A percentile compares a stretch with the other conserved stretches of the same genome.
phyloP scores from a whole-genome alignment of 2,797 vertebrate species.

The Ceryle rudis region DNA sequence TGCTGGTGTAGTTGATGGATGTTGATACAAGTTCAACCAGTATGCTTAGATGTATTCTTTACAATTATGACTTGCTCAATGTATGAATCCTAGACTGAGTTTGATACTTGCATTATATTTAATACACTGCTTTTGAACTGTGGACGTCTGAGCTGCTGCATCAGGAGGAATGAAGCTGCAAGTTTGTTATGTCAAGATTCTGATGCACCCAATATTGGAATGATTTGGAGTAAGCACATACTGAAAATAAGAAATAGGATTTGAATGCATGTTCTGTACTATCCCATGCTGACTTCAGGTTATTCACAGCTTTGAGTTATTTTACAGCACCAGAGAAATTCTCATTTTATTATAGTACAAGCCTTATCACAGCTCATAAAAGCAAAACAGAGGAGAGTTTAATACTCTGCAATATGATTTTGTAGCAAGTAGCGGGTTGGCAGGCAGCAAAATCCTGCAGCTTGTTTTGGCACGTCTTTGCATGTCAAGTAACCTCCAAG shows the following conservation, averaged over 20 bases:
- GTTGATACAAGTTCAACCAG: neutral
- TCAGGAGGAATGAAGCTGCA: neutral
- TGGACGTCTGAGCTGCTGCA: neutral
- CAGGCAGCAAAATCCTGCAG: constrained; percentile 15
- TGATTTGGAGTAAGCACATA: neutral
- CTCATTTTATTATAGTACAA: neutral
- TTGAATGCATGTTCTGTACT: neutral
- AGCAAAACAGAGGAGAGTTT: neutral
- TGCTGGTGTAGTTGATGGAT: neutral
- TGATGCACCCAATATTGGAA: neutral
- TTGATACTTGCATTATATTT: neutral
- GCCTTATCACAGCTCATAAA: neutral
- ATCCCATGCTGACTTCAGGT: neutral
- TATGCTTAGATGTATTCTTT: neutral
- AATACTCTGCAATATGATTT: neutral
- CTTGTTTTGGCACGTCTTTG: neutral
- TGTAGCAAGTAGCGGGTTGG: neutral
- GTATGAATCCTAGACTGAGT: neutral
- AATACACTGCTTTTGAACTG: neutral
- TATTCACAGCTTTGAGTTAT: neutral
- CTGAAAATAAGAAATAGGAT: neutral
- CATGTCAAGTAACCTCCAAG: neutral
- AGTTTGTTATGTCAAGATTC: neutral
- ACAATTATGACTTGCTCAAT: neutral
- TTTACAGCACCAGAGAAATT: neutral